These are phyloP conservation scores for Orchesella flavescens DNA, from an alignment of 2,888 invertebrate genomes.

Conservation along the genomic window DNA sequence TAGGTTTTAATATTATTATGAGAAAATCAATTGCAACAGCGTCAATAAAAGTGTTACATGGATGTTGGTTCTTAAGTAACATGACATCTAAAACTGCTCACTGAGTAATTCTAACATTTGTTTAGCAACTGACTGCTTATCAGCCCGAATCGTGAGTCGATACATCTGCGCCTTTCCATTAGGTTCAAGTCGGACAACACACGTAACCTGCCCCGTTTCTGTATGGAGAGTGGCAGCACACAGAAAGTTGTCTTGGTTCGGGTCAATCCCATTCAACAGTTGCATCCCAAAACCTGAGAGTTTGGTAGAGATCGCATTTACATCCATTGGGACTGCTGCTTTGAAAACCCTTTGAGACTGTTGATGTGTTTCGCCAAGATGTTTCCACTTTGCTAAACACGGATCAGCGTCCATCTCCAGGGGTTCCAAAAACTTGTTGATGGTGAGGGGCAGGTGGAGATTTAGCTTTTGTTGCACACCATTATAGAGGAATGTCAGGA, in stretches of 20 bases:
- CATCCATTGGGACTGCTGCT: no score
- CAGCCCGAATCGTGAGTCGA: no score
- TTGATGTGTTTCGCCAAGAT: conserved; percentile 91
- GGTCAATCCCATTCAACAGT: conserved; percentile 94
- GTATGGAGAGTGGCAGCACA: no score
- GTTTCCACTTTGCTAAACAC: conserved; percentile 99
- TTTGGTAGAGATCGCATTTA: conserved; percentile 89
- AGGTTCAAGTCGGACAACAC: conserved; percentile 96
- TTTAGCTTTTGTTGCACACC: no score
- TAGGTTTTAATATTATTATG: no score
- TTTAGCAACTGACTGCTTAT: no score
- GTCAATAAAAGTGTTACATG: no score
- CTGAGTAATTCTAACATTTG: no score
- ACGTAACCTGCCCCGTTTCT: conserved; percentile 94
- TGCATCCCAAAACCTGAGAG: conserved; percentile 97
- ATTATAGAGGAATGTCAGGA: no score
- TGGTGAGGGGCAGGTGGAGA: conserved; percentile 92
- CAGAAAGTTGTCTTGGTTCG: conserved; percentile 99
- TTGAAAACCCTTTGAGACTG: conserved; percentile 99
- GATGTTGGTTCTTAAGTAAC: no score
- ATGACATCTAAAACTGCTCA: no score
- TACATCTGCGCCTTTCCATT: conserved; percentile 98
- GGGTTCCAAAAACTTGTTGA: conserved; percentile 99
- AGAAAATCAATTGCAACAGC: no score
- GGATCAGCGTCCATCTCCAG: conserved; percentile 99